Evolutionary conservation across 2,888 invertebrate species (phyloP), one percentile per base, ranked within the genome.

Genomic region (Nudaria mundana): DNA sequence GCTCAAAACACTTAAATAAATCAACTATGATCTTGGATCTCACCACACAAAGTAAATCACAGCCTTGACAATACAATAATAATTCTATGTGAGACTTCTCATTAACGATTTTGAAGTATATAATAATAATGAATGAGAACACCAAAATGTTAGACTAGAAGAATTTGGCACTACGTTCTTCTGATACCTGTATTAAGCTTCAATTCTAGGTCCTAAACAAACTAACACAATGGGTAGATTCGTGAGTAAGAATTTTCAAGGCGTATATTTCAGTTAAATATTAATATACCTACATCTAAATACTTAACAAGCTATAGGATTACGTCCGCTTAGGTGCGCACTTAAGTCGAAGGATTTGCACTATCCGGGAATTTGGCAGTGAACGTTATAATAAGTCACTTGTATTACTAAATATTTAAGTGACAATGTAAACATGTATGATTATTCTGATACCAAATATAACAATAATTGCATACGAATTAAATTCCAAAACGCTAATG

Each of bases 1-100:
- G 56, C 63, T 53, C 36, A 56, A 62, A 62, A 56, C 43, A 56
- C 56, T 37, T 49, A 57, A 69, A 58, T 40, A 56, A 65, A 71
- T 63, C 40, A 66, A 69, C 62, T 52, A 57, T 68, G 72, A 81
- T 81, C 77, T 73, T 69, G 64, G 78, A 76, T 79, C 76, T 66
- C 65, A 73, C 67, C 65, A 69, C 67, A 73, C 66, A 81, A 85
- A 84, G 66, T 70, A 81, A 84, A 74, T 87, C 87, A 87, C 87
- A 87, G 87, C 87, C 86, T 72, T 81, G 61, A 79, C 66, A 77
- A 75, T 62, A 79, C 66, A 77, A 75, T 76, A 78, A 78, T 66
- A 56, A n/a, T n/a, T n/a, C 60, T 60, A 44, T 35, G n/a, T 53
- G 45, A 49, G 57, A 45, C 53, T 49, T 42, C 50, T 48, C 32